Evolutionary conservation across 2,113 vertebrate species (phyloP).

Genomic region (Morone saxatilis): DNA sequence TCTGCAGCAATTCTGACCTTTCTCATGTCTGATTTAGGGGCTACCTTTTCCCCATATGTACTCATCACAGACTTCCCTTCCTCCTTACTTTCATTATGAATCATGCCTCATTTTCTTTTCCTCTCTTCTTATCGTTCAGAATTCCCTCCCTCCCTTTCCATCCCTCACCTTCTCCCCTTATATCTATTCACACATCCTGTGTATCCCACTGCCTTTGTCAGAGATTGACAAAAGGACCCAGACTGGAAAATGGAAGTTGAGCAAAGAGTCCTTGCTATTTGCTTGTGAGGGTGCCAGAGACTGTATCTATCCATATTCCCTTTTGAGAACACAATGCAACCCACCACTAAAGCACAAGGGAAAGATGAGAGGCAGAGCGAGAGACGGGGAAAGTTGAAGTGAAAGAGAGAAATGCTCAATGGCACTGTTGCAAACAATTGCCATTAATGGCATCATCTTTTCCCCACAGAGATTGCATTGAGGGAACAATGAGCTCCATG

Average conservation of each 20-base stretch:
- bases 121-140: conserved; percentile 1
- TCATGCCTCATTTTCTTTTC: conserved; percentile 27
- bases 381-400: conserved; percentile 24
- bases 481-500: conserved; percentile 57
- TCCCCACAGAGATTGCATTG: conserved; percentile 56
- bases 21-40: conserved; percentile 5
- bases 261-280: conserved; percentile 44
- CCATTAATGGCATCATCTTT: conserved; percentile 79
- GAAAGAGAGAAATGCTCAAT: conserved; percentile 61
- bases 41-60: not conserved
- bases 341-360: conserved; percentile 24
- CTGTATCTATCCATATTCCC: conserved; percentile 49
- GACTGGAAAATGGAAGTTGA: conserved; percentile 83
- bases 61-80: not conserved
- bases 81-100: conserved; percentile 13
- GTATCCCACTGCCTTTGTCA: conserved; percentile 53
- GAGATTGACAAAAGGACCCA: conserved; percentile 61
- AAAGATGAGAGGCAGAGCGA: conserved; percentile 17
- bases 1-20: conserved; percentile 21
- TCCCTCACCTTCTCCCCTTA: conserved; percentile 31
- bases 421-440: conserved; percentile 71
- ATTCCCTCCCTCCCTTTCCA: conserved; percentile 33
- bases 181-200: conserved; percentile 46
- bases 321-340: conserved; percentile 47
- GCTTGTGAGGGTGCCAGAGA: conserved; percentile 36